Evolutionary conservation across 2,888 invertebrate genomes (phyloP).

Genomic region (Cetonia aurata): DNA sequence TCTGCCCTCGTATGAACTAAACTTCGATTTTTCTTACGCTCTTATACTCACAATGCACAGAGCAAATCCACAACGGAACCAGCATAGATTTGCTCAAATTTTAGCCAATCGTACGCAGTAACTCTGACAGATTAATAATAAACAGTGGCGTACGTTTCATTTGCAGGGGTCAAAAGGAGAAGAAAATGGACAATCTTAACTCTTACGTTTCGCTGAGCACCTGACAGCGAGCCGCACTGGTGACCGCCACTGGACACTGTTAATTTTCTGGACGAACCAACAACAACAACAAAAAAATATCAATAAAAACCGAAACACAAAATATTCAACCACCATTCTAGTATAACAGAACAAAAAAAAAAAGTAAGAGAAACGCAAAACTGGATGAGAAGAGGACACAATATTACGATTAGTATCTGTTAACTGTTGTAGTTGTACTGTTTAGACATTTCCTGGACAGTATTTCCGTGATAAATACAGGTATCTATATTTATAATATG

Average conservation of each 20-base stretch:
- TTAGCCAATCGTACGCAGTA: neutral
- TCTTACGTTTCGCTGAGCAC: constrained; percentile 81
- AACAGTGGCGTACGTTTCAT: constrained; percentile 7
- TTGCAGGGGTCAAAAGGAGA: constrained; percentile 87
- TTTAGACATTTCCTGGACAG: constrained; percentile 60
- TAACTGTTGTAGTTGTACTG: constrained; percentile 64
- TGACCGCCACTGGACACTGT: constrained; percentile 65
- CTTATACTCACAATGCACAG: neutral
- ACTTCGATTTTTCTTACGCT: no score
- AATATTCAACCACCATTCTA: no score
- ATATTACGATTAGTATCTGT: constrained; percentile 57
- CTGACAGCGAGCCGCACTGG: constrained; percentile 72
- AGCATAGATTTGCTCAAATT: constrained; percentile 10
- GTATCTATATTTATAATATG: constrained; percentile 50
- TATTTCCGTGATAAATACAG: constrained; percentile 63
- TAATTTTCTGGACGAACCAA: constrained; percentile 48
- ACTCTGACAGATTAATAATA: neutral
- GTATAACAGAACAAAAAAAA: no score
- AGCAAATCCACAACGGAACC: neutral
- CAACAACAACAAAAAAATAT: constrained; percentile 6
- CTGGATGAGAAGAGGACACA: constrained; percentile 18
- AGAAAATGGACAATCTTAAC: constrained; percentile 89
- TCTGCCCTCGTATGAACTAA: no score
- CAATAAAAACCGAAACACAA: no score
- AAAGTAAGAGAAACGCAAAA: constrained; percentile 37